These are phyloP conservation scores for Horisme vitalbata DNA, from an alignment of 2,888 invertebrate species.

Conservation along the genomic window DNA sequence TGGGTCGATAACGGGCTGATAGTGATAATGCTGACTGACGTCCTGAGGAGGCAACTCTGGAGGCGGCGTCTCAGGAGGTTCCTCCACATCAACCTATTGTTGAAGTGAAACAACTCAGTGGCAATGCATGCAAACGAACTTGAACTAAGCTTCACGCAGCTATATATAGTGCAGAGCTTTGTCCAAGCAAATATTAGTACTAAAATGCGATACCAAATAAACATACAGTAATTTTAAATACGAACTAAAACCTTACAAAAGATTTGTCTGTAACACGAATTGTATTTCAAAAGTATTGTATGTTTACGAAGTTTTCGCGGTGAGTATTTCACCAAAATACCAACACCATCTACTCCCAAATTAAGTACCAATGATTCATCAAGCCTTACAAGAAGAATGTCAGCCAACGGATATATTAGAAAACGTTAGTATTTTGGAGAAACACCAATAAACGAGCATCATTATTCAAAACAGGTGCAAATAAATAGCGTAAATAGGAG, in stretches of 20 bases:
- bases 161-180: slow-evolving; percentile 63
- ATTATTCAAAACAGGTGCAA: slow-evolving; percentile 51
- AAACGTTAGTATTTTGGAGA: slow-evolving; percentile 82
- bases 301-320: slow-evolving; percentile 61
- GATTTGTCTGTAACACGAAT: neutral
- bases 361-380: slow-evolving; percentile 39
- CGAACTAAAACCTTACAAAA: neutral
- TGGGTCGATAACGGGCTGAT: slow-evolving; percentile 64
- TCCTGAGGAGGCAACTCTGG: slow-evolving; percentile 54
- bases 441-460: slow-evolving; percentile 44
- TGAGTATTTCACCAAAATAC: slow-evolving; percentile 79
- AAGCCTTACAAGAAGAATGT: slow-evolving; percentile 61
- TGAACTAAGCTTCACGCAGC: slow-evolving; percentile 70
- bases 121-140: slow-evolving; percentile 70
- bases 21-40: slow-evolving; percentile 52
- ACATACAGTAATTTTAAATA: slow-evolving; percentile 52
- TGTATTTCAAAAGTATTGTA: slow-evolving; percentile 39
- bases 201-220: slow-evolving; percentile 38
- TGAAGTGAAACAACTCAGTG: slow-evolving; percentile 74
- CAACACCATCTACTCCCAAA: slow-evolving; percentile 74
- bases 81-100: slow-evolving; percentile 70
- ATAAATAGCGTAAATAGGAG: slow-evolving; percentile 49
- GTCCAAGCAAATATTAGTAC: slow-evolving; percentile 64
- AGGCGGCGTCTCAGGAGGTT: slow-evolving; percentile 48
- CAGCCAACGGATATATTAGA: slow-evolving; percentile 51